Conservation (phyloP, 2,888 invertebrate species). For the Clivina fossor region DNA sequence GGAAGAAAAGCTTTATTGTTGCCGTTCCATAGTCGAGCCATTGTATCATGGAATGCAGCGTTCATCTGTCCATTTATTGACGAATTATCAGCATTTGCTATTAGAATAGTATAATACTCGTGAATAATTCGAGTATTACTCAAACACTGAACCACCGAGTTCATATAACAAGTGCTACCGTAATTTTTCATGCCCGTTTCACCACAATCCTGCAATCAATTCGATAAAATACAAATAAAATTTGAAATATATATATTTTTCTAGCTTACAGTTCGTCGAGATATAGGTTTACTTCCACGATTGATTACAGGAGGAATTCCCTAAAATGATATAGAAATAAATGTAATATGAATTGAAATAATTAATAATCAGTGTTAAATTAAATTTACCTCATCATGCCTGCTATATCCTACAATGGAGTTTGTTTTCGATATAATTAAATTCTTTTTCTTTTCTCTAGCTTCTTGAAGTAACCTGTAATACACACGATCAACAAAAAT, state of each 20-base stretch:
- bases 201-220: slow-evolving; percentile 55
- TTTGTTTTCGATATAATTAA: background rate
- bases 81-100: too few relatives aligned
- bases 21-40: slow-evolving; percentile 6
- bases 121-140: slow-evolving; percentile 54
- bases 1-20: background rate
- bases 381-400: too few relatives aligned
- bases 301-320: background rate
- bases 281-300: background rate
- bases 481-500: slow-evolving; percentile 1
- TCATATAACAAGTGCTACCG: slow-evolving; percentile 73
- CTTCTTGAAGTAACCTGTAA: slow-evolving; percentile 17
- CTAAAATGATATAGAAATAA: background rate
- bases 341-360: background rate
- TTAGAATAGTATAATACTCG: too few relatives aligned
- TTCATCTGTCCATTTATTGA: slow-evolving; percentile 4
- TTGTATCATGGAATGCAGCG: background rate
- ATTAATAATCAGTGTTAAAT: too few relatives aligned
- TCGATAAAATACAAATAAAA: too few relatives aligned
- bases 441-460: slow-evolving; percentile 16
- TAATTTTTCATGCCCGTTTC: slow-evolving; percentile 65
- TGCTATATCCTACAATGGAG: too few relatives aligned
- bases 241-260: too few relatives aligned
- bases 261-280: too few relatives aligned
- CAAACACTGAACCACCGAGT: slow-evolving; percentile 67